Base-by-base conservation (phyloP, 2,797 vertebrate species). In the Falco biarmicus region DNA sequence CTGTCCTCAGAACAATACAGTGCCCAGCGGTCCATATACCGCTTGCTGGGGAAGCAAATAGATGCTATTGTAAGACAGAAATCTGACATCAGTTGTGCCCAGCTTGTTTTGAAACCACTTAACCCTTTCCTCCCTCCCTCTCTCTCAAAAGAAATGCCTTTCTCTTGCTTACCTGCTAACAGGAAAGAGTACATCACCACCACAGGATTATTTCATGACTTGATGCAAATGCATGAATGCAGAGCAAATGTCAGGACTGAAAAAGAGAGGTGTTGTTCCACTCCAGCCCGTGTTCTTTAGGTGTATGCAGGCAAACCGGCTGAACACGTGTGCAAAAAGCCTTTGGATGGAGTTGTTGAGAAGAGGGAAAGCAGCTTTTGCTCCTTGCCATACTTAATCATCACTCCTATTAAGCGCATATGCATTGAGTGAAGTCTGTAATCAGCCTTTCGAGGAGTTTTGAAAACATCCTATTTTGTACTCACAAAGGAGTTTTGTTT, bases 1-100 rank as follows among this genome's bases (percentile, higher is more conserved):
- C 85, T 43, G 41, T 73, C 29, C 53, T 57, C 39, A n/a, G 78
- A 95, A 91, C 92, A 95, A 89, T 66, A 73, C 83, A 93, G 16
- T 74, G 84, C 31, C 61, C 83, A 96, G 79, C 68, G 6, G 94
- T 92, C 76, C 74, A n/a, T 76, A 76, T 76, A 90, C 69, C 59
- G 70, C 90, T 84, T 75, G 61, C 91, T 90, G 89, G 91, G 92
- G 89, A 69, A 95, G 84, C 97, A 97, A 96, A 98, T 13, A 97
- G 97, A 90, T 94, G 87, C 41, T 43, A 95, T 97, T 98, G 96
- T 97, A 66, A 93, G 26, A 84, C 89, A 60, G 84, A 81, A 94
- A 56, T 79, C 94, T 66, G 32, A 90, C 93, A 57, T 93, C 92
- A 68, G 75, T 90, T 87, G 93, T 81, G 59, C 31, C 50, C 41